phyloP scores from a whole-genome alignment of 2,113 vertebrate species.

The Oryzias melastigma region DNA sequence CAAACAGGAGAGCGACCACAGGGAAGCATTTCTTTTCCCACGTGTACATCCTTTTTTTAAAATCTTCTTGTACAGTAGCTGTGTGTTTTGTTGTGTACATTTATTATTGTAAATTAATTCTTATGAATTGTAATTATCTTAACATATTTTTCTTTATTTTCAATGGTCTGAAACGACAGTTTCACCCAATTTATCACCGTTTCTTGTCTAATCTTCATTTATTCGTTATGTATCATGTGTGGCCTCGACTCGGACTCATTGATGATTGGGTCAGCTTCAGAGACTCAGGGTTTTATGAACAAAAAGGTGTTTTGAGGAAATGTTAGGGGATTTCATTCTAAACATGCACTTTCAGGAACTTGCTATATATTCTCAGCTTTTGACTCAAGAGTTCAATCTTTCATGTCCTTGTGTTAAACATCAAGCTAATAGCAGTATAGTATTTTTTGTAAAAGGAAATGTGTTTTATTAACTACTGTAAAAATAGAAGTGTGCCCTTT shows the following conservation, averaged over 20 bases:
- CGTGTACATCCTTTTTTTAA: conserved; percentile 28
- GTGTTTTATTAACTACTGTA: no score
- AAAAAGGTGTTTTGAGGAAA: conserved; percentile 14
- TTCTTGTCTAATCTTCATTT: conserved; percentile 39
- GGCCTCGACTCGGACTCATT: conserved; percentile 19
- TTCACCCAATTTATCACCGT: conserved; percentile 2
- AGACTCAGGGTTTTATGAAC: conserved; percentile 4
- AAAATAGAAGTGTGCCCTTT: no score
- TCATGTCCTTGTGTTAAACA: no score
- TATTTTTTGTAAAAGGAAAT: no score
- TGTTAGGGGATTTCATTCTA: no score
- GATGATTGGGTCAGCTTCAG: conserved; percentile 1
- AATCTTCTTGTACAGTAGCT: conserved; percentile 48
- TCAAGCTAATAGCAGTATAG: no score
- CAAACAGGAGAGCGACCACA: conserved; percentile 46
- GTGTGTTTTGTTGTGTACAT: conserved; percentile 64
- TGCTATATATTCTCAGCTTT: no score
- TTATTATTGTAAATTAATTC: conserved; percentile 68
- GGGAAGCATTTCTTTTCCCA: conserved; percentile 39
- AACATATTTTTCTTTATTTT: conserved; percentile 27
- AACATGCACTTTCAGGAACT: no score
- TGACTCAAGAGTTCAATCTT: no score
- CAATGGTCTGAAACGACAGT: conserved; percentile 20
- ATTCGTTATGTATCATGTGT: conserved; percentile 34
- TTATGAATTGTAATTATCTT: conserved; percentile 60